Conservation (phyloP, 2,888 invertebrate genomes). For the Microplitis deprimator region DNA sequence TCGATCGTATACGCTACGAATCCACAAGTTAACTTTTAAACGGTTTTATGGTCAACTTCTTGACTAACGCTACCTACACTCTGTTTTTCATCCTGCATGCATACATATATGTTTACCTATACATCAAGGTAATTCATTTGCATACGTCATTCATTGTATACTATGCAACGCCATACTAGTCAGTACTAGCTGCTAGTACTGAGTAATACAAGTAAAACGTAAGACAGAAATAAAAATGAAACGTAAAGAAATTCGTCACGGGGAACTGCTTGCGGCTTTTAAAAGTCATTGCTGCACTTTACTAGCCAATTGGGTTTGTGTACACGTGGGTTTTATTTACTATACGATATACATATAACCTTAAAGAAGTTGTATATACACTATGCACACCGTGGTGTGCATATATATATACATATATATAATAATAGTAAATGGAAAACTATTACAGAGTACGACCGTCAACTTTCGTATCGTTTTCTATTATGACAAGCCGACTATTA, state of each 20-base stretch:
- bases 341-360: not conserved
- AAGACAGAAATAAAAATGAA: not conserved
- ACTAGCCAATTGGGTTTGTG: not conserved
- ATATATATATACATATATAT: too few species aligned
- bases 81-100: not conserved
- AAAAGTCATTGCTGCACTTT: conserved; percentile 16
- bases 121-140: conserved; percentile 3
- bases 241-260: conserved; percentile 45
- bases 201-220: not conserved
- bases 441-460: not conserved
- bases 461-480: conserved; percentile 31
- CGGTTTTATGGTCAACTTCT: conserved; percentile 19
- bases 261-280: conserved; percentile 35
- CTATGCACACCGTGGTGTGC: too few species aligned
- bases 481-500: conserved; percentile 46
- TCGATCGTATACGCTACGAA: too few species aligned
- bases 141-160: conserved; percentile 18
- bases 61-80: not conserved
- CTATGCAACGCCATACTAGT: too few species aligned
- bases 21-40: conserved; percentile 15
- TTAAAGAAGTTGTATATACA: conserved; percentile 6
- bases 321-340: conserved; percentile 20
- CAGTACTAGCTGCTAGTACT: too few species aligned
- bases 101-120: not conserved
- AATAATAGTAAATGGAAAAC: not conserved